These are phyloP conservation scores for Liopterus haemorrhoidalis DNA, from an alignment of 2,888 invertebrate genomes.

Conservation along the genomic window DNA sequence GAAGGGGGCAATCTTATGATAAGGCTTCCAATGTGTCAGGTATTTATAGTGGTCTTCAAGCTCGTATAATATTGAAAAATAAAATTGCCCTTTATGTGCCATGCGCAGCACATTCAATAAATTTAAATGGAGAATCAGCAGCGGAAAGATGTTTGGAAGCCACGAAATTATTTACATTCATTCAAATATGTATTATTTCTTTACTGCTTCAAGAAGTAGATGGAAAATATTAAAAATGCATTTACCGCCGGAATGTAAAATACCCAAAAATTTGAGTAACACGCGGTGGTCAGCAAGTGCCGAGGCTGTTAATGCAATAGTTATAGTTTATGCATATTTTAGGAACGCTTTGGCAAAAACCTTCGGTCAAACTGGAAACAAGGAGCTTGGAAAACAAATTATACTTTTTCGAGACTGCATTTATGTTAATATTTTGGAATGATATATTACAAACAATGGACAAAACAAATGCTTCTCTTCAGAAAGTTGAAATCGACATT, in stretches of 20 bases:
- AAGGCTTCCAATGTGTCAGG: constrained; percentile 36
- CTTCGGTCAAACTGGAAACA: background rate
- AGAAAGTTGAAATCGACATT: constrained; percentile 3
- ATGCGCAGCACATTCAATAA: constrained; percentile 34
- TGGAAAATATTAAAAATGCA: constrained; percentile 31
- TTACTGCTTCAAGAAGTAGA: constrained; percentile 29
- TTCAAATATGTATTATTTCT: constrained; percentile 29
- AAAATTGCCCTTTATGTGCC: constrained; percentile 33
- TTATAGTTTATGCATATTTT: background rate
- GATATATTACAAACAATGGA: constrained; percentile 2
- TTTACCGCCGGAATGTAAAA: constrained; percentile 1
- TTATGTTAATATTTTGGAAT: constrained; percentile 3
- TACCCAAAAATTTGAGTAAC: constrained; percentile 8
- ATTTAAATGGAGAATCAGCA: constrained; percentile 31
- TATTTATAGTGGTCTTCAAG: constrained; percentile 33
- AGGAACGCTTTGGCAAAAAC: background rate
- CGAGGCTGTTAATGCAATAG: constrained; percentile 7
- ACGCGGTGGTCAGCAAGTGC: constrained; percentile 13
- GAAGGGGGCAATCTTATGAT: constrained; percentile 33
- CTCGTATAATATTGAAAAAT: constrained; percentile 32
- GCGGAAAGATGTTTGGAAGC: constrained; percentile 1
- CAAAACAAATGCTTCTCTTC: background rate
- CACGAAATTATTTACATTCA: constrained; percentile 5
- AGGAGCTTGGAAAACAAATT: background rate
- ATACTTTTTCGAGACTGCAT: background rate